phyloP scores from a whole-genome alignment of 92 coral and sea anemone genomes.

The Chrysogorgia sp. region DNA sequence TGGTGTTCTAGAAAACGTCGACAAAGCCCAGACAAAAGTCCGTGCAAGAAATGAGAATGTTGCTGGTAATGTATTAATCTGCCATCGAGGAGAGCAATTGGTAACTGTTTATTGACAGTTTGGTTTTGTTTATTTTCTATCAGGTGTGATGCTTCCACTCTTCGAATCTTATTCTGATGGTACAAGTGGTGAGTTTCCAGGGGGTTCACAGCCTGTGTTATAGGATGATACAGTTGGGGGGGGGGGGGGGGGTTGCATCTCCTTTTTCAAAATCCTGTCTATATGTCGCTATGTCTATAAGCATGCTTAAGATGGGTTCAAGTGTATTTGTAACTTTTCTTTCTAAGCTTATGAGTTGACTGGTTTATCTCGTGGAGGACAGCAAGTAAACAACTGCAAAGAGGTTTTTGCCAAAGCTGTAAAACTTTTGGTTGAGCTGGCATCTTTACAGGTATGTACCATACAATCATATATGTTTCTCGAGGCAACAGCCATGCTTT shows the following conservation, averaged over 20 bases:
- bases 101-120: background rate
- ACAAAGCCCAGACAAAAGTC: conserved; percentile 97
- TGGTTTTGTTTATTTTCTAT: background rate
- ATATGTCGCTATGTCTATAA: background rate
- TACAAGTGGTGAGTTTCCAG: conserved; percentile 80
- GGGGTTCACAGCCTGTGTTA: background rate
- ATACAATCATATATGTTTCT: too few relatives aligned
- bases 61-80: conserved; percentile 64
- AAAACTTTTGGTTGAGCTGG: conserved; percentile 91
- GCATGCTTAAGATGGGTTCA: background rate
- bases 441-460: conserved; percentile 97
- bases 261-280: too few relatives aligned
- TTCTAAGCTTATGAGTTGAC: conserved; percentile 90
- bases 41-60: conserved; percentile 94
- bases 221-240: background rate
- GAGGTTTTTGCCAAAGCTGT: conserved; percentile 99
- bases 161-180: conserved; percentile 98
- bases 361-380: conserved; percentile 97
- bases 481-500: too few relatives aligned
- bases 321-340: background rate
- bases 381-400: conserved; percentile 93
- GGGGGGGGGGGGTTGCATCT: too few relatives aligned
- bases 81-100: too few relatives aligned
- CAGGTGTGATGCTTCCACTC: conserved; percentile 88
- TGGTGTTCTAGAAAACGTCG: conserved; percentile 94